Evolutionary conservation across 2,888 invertebrate genomes (phyloP).

Genomic region (Tetheella fluctuosa): DNA sequence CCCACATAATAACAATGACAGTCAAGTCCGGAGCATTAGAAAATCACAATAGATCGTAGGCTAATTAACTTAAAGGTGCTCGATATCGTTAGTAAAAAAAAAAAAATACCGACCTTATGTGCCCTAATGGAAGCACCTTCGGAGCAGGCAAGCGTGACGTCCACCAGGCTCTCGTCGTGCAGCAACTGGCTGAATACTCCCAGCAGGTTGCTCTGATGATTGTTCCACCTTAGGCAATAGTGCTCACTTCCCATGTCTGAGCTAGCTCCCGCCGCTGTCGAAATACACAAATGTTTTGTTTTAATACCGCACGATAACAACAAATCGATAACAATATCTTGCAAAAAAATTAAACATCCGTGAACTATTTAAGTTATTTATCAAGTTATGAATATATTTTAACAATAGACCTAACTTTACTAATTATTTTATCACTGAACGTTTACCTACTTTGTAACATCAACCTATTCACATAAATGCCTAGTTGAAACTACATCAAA

Average conservation of each 20-base stretch:
- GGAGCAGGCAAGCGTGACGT: slow-evolving; percentile 98
- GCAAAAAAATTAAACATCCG: slow-evolving; percentile 11
- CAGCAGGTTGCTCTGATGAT: slow-evolving; percentile 99
- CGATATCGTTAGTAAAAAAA: too few relatives aligned
- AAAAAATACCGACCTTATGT: slow-evolving; percentile 86
- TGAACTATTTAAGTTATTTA: not conserved
- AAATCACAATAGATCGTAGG: too few relatives aligned
- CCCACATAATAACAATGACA: too few relatives aligned
- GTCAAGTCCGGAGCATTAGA: too few relatives aligned
- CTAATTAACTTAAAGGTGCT: too few relatives aligned
- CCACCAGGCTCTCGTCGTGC: slow-evolving; percentile 97
- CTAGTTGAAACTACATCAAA: not conserved
- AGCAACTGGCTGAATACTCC: slow-evolving; percentile 98
- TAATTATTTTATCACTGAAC: not conserved
- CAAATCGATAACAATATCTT: slow-evolving; percentile 11
- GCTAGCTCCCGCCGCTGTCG: slow-evolving; percentile 91
- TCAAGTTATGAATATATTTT: not conserved
- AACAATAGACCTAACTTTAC: not conserved
- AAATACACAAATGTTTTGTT: slow-evolving; percentile 19
- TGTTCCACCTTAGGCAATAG: slow-evolving; percentile 99
- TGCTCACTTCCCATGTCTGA: slow-evolving; percentile 99
- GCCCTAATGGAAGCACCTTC: slow-evolving; percentile 97
- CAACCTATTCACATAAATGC: not conserved
- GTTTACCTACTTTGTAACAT: not conserved
- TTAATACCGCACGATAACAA: slow-evolving; percentile 3